Conservation (phyloP, 1,140 invertebrate genomes). For the Bombus haemorrhoidalis region DNA sequence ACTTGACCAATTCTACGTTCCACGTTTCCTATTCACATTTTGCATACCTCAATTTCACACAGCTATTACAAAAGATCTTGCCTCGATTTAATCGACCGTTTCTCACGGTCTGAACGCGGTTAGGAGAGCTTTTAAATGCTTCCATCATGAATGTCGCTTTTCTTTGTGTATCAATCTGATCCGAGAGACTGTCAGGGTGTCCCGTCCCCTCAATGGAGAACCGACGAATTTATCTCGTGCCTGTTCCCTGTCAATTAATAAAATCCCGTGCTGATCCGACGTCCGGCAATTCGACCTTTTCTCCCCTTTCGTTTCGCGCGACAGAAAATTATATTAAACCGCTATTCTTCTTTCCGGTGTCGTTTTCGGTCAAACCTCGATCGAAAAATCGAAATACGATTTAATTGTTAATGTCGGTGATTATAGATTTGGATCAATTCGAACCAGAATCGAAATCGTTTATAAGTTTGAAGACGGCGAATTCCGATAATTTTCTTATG, state of each 20-base stretch:
- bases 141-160: conserved; percentile 15
- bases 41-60: neutral
- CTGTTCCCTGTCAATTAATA: conserved; percentile 49
- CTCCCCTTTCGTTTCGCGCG: conserved; percentile 14
- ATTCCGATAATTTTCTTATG: neutral
- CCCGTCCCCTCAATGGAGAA: conserved; percentile 26
- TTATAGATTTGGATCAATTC: neutral
- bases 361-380: neutral
- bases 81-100: neutral
- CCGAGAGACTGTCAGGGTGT: neutral
- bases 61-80: neutral
- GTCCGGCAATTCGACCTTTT: conserved; percentile 12
- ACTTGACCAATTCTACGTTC: neutral
- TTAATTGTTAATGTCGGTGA: neutral
- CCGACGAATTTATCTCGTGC: conserved; percentile 44
- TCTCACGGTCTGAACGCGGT: conserved; percentile 24
- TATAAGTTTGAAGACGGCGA: neutral
- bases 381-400: neutral
- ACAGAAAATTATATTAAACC: conserved; percentile 13
- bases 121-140: conserved; percentile 15
- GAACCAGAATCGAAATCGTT: too few relatives aligned
- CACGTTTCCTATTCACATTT: too few relatives aligned
- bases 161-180: conserved; percentile 48
- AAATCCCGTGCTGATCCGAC: conserved; percentile 6
- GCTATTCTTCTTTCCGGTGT: neutral